Percentiles rank a stretch among this genome's conserved stretches.
These are phyloP conservation scores for Cydia splendana DNA, from an alignment of 1,140 invertebrate genomes.

Conservation along the genomic window DNA sequence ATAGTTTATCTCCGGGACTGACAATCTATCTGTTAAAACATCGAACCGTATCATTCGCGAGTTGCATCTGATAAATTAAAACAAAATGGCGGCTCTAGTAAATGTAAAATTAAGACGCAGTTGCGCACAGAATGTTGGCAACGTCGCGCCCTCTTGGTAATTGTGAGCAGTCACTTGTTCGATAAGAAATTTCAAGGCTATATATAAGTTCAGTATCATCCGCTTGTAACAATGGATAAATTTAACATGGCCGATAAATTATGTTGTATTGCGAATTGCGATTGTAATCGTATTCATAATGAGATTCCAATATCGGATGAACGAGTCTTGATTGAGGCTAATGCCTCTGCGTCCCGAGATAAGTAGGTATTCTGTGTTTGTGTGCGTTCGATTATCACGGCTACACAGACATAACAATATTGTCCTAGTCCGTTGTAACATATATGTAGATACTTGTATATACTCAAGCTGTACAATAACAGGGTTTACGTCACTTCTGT, in stretches of 20 bases:
- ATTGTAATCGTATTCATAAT: conserved; percentile 27
- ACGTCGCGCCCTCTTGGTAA: conserved; percentile 62
- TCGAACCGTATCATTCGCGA: conserved; percentile 35
- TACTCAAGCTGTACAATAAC: conserved; percentile 17
- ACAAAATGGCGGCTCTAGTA: conserved; percentile 72
- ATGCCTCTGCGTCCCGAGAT: conserved; percentile 19
- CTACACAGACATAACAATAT: conserved; percentile 24
- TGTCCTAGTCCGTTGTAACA: conserved; percentile 25
- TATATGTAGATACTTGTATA: conserved; percentile 7
- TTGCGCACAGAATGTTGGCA: conserved; percentile 67
- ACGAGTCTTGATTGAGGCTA: conserved; percentile 25
- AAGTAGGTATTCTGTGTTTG: conserved; percentile 22
- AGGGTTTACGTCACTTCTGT: conserved; percentile 38
- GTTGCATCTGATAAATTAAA: conserved; percentile 51
- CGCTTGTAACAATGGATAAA: conserved; percentile 64
- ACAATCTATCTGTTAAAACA: not conserved
- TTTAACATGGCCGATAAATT: conserved; percentile 52
- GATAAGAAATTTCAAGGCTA: conserved; percentile 78
- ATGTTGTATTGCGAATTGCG: conserved; percentile 34
- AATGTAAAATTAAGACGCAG: conserved; percentile 74
- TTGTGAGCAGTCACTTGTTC: conserved; percentile 62
- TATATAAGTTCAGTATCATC: conserved; percentile 63
- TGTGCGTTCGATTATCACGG: conserved; percentile 5
- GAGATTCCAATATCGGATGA: conserved; percentile 26
- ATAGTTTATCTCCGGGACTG: not conserved